Evolutionary conservation across 2,113 vertebrate genomes (phyloP), one percentile per base, ranked within the genome.

Genomic region (Lepus timidus): DNA sequence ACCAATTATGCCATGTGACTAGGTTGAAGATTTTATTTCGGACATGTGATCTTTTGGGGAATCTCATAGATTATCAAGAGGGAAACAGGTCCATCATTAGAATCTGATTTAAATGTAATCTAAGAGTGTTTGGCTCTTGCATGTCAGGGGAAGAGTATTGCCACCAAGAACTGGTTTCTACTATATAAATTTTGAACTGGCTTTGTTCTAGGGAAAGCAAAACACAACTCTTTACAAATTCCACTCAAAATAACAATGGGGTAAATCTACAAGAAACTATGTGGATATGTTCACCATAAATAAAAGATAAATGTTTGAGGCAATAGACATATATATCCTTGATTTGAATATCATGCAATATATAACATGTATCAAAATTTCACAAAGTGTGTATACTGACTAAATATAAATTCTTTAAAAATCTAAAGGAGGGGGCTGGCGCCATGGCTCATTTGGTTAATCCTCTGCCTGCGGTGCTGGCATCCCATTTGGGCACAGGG

Each of bases 241-340:
- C 51, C 62, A 36, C 97, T 96, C 80, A 93, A 96, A 98, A 79
- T 78, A 1, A 96, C 74, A 97, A 93, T 13, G 4, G 19, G 55
- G 1, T 16, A 58, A 58, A 58, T 4, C 55, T 14, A 58, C 55
- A 58, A 2, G 19, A 58, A 58, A 58, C 16, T 58, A 16, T 58
- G 14, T 58, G 55, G 55, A 58, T 58, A 58, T 58, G 44, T 58
- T 19, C 55, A 58, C 13, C 55, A 58, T 58, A 58, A 58, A 58
- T 0, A 58, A 58, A 20, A 58, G 6, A 58, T 58, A 58, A 20
- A 58, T 58, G 19, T 58, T 58, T 58, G 55, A 58, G 12, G 13
- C 55, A 58, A 58, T 17, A 58, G 4, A 19, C 6, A 44, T 44
- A 7, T 44, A 44, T 44, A 7, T 44, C 44, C 44, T 58, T 58